Evolutionary conservation across 2,797 vertebrate species (phyloP).

Genomic region (Premnoplex brunnescens): DNA sequence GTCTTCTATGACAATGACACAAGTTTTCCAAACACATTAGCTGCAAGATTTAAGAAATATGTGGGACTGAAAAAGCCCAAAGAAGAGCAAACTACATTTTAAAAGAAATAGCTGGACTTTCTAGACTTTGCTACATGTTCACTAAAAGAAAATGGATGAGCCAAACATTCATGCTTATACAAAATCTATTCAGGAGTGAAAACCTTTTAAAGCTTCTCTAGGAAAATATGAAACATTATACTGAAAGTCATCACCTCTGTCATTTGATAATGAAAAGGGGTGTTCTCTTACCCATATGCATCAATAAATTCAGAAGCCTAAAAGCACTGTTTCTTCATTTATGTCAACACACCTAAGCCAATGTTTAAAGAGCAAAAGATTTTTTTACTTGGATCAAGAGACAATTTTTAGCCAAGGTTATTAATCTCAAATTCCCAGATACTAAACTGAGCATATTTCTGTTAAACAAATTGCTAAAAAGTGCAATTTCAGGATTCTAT

Average conservation of each 20-base stretch:
- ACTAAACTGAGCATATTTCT: background rate
- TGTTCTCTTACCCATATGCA: background rate
- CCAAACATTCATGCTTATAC: background rate
- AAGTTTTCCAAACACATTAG: background rate
- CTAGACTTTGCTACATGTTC: background rate
- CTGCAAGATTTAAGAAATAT: background rate
- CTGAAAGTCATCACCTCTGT: background rate
- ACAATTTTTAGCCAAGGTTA: background rate
- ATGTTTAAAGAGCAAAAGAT: background rate
- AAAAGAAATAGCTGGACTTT: background rate
- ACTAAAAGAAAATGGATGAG: background rate
- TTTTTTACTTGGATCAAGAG: background rate
- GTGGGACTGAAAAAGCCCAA: background rate
- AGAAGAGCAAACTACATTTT: background rate
- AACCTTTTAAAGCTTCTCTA: background rate
- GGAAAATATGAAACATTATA: background rate
- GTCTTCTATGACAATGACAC: background rate
- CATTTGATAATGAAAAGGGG: background rate
- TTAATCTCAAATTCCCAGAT: background rate
- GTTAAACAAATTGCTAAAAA: background rate
- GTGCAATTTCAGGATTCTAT: background rate
- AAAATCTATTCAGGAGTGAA: background rate
- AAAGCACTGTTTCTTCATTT: background rate
- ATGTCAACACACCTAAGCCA: background rate
- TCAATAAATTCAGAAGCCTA: background rate